These are phyloP conservation scores for Parasteatoda lunata DNA, from an alignment of 2,888 invertebrate species.

Conservation along the genomic window DNA sequence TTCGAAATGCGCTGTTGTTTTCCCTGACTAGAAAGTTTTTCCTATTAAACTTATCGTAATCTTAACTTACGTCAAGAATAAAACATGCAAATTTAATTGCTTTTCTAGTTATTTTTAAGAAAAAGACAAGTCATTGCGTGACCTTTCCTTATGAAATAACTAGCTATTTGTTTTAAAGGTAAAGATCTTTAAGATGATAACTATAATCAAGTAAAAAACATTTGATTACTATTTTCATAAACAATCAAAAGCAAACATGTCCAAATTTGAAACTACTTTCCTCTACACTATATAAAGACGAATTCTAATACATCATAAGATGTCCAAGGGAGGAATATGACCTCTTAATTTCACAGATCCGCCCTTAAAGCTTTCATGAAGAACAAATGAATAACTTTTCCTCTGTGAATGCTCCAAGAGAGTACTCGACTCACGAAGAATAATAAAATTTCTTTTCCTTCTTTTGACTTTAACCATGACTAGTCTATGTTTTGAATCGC, in stretches of 20 bases:
- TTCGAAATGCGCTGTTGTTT: too few species aligned
- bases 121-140: too few species aligned
- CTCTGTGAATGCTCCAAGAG: constrained; percentile 19
- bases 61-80: too few species aligned
- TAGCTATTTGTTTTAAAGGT: too few species aligned
- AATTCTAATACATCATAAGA: neutral
- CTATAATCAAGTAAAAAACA: neutral
- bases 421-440: constrained; percentile 29
- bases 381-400: constrained; percentile 42
- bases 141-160: too few species aligned
- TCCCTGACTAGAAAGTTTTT: too few species aligned
- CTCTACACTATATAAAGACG: neutral
- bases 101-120: too few species aligned
- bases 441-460: constrained; percentile 31
- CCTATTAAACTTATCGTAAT: too few species aligned
- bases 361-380: constrained; percentile 40
- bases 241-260: neutral
- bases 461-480: constrained; percentile 21
- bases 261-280: neutral
- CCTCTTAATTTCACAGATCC: constrained; percentile 40
- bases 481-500: constrained; percentile 37
- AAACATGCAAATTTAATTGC: too few species aligned
- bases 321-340: constrained; percentile 21
- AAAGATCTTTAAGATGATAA: too few species aligned
- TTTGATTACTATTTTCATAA: neutral